Base-by-base conservation (phyloP, 2,113 vertebrate genomes). In the Apteryx owenii region DNA sequence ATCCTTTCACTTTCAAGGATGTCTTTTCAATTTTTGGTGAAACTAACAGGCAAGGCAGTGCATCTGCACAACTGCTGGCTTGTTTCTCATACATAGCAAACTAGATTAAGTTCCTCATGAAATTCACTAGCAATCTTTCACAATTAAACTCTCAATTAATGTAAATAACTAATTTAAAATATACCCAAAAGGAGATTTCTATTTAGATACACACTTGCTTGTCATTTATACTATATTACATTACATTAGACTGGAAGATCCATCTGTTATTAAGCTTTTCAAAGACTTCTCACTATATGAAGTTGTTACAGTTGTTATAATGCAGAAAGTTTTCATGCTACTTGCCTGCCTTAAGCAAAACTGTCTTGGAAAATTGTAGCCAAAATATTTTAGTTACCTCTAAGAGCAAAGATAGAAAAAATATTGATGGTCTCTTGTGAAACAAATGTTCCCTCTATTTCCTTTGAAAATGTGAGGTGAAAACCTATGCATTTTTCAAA, bases 141-240 rank as follows among this genome's bases (percentile, higher is more conserved):
- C 80, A 96, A 62, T 95, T 93, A 89, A 87, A 82, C 10, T 90
- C 44, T 48, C 82, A 91, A 93, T 93, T 88, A 83, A 83, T 85
- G 85, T 83, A 93, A 94, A 95, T 77, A 88, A 76, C 40, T 68
- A 85, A 93, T 94, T 94, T 85, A 85, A 95, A 95, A 75, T 85
- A 91, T 42, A 73, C 64, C 79, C 91, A 81, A 70, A 88, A 96
- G 89, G 71, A 85, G 62, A n/a, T 95, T 82, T 83, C 19, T 73
- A 73, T 54, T 96, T 91, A 88, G 93, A 96, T 95, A 72, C 21
- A 66, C 40, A 28, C 22, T 85, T 77, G 70, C 33, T 94, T 90
- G 64, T 83, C 88, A 90, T 95, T 96, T 94, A 54, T 95, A 85
- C 93, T 92, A 71, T 91, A n/a, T 88, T 93, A 66, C 46, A 50